Conservation (phyloP, 1,140 invertebrate species). For the Drosophila repleta region DNA sequence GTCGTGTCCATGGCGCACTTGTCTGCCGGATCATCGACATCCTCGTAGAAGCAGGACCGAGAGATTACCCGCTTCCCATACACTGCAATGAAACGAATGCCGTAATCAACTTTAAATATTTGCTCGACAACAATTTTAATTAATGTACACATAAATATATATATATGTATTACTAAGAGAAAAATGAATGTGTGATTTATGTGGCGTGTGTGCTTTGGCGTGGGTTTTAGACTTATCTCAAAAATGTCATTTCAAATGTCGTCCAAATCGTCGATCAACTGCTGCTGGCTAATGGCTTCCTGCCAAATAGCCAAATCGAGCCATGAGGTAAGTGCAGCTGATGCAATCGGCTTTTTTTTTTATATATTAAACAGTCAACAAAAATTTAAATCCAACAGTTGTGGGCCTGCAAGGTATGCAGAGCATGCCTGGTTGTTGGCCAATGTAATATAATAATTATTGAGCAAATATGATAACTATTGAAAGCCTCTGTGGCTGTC, state of each 20-base stretch:
- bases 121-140: slow-evolving; percentile 54
- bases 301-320: slow-evolving; percentile 32
- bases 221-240: slow-evolving; percentile 59
- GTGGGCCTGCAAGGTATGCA: neutral
- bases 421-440: too few relatives aligned
- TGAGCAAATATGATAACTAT: neutral
- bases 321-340: slow-evolving; percentile 36
- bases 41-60: slow-evolving; percentile 83
- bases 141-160: slow-evolving; percentile 40
- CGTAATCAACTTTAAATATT: slow-evolving; percentile 38
- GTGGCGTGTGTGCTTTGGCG: slow-evolving; percentile 34
- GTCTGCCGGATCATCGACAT: slow-evolving; percentile 77
- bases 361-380: slow-evolving; percentile 14
- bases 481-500: too few relatives aligned
- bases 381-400: neutral
- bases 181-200: slow-evolving; percentile 51
- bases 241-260: slow-evolving; percentile 69
- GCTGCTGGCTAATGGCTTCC: slow-evolving; percentile 37
- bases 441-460: too few relatives aligned
- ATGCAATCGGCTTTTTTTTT: slow-evolving; percentile 26
- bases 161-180: neutral
- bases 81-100: slow-evolving; percentile 60
- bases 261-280: slow-evolving; percentile 43
- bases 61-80: slow-evolving; percentile 82
- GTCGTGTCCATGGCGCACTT: slow-evolving; percentile 77